These are phyloP conservation scores for Achlya flavicornis DNA, from an alignment of 2,888 invertebrate species.

Conservation along the genomic window DNA sequence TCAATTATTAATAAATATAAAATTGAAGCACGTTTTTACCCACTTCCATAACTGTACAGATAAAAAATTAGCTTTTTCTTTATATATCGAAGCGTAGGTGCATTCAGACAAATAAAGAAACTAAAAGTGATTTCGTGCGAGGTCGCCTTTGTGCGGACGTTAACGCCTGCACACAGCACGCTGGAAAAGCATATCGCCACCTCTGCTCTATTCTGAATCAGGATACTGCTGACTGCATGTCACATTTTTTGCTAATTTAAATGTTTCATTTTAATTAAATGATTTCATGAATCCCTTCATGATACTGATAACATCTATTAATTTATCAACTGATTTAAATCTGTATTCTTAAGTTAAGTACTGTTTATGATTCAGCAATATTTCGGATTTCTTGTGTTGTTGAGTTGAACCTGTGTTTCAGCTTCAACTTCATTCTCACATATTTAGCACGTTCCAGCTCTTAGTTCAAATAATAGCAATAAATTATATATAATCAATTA, in stretches of 20 bases:
- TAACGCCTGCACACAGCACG: constrained; percentile 28
- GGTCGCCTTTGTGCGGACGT: constrained; percentile 60
- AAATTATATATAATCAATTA: no score
- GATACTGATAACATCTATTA: no score
- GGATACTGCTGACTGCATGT: neutral
- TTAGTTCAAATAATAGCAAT: no score
- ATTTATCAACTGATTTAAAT: no score
- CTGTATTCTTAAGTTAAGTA: no score
- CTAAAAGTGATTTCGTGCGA: constrained; percentile 56
- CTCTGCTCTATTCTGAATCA: constrained; percentile 20
- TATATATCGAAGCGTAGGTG: constrained; percentile 55
- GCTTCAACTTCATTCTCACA: no score
- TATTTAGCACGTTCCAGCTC: no score
- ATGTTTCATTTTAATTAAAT: no score
- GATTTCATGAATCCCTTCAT: no score
- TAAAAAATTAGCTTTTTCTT: constrained; percentile 39
- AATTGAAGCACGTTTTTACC: constrained; percentile 9
- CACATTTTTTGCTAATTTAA: neutral
- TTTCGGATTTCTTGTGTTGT: no score
- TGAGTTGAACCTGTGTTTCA: no score
- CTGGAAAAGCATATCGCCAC: constrained; percentile 30
- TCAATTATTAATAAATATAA: constrained; percentile 1
- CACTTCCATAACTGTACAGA: constrained; percentile 11
- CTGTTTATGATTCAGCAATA: no score
- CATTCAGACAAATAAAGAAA: constrained; percentile 56